Percentiles rank a stretch among this genome's conserved stretches.
Evolutionary conservation across 2,888 invertebrate genomes (phyloP).

Genomic region (Erebia aethiops): DNA sequence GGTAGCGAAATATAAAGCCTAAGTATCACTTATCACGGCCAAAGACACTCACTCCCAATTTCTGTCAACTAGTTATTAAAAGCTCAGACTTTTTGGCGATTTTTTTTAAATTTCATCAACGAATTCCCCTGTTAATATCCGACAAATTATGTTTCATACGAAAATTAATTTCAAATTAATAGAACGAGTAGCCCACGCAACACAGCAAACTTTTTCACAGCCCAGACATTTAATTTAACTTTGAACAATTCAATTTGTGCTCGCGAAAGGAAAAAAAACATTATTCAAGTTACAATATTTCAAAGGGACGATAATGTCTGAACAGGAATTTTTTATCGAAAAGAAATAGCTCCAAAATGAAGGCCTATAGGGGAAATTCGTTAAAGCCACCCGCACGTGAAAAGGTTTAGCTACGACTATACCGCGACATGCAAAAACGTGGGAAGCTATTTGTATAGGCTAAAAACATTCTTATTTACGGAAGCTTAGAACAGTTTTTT

Average conservation of each 20-base stretch:
- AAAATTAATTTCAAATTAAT: conserved; percentile 4
- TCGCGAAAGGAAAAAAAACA: background rate
- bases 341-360: conserved; percentile 33
- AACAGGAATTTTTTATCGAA: conserved; percentile 34
- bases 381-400: conserved; percentile 39
- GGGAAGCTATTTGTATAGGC: background rate
- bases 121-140: background rate
- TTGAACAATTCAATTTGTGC: conserved; percentile 14
- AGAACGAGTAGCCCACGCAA: background rate
- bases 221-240: conserved; percentile 17
- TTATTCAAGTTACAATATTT: conserved; percentile 19
- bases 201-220: conserved; percentile 9
- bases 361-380: conserved; percentile 32
- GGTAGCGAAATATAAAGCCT: too few relatives aligned
- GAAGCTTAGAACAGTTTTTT: background rate
- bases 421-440: conserved; percentile 20
- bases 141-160: background rate
- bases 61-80: too few relatives aligned
- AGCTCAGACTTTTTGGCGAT: too few relatives aligned
- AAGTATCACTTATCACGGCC: too few relatives aligned
- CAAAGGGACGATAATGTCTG: conserved; percentile 34
- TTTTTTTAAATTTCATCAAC: background rate
- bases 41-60: too few relatives aligned
- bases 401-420: conserved; percentile 35
- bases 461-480: background rate